These are phyloP conservation scores for Sterna hirundo DNA, from an alignment of 2,113 vertebrate species.

Conservation along the genomic window DNA sequence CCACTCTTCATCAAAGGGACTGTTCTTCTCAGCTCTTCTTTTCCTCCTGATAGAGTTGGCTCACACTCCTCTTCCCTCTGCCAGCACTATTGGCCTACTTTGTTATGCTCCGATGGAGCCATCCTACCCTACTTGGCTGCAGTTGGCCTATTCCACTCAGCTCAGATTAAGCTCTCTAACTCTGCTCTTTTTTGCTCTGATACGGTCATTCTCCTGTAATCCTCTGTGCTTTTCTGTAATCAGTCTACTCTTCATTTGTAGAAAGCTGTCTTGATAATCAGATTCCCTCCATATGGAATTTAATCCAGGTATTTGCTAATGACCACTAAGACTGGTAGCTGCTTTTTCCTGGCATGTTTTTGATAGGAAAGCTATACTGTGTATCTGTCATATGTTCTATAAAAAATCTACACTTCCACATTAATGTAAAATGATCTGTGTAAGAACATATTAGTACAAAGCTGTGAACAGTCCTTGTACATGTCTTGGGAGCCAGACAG, in stretches of 20 bases:
- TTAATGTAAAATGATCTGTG: not conserved
- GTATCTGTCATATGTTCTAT: not conserved
- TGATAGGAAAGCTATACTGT: not conserved
- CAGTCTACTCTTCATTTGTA: slow-evolving; percentile 20
- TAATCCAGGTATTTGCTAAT: slow-evolving; percentile 52
- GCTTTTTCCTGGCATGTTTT: not conserved
- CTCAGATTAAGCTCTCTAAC: slow-evolving; percentile 37
- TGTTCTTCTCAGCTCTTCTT: slow-evolving; percentile 33
- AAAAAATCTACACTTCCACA: not conserved
- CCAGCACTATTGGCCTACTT: slow-evolving; percentile 53
- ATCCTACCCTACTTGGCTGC: slow-evolving; percentile 40
- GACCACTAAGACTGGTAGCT: not conserved
- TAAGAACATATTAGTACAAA: not conserved
- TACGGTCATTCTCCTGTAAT: not conserved
- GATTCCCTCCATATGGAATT: not conserved
- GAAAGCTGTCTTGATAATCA: slow-evolving; percentile 35
- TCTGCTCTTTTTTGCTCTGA: not conserved
- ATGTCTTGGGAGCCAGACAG: not conserved
- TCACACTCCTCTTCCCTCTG: not conserved
- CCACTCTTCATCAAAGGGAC: slow-evolving; percentile 15
- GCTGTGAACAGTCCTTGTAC: not conserved
- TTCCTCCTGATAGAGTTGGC: slow-evolving; percentile 20
- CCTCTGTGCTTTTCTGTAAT: slow-evolving; percentile 19
- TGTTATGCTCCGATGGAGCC: not conserved
- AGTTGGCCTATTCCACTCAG: not conserved